phyloP scores from a whole-genome alignment of 1,140 invertebrate genomes.

The Melanaphis sacchari region DNA sequence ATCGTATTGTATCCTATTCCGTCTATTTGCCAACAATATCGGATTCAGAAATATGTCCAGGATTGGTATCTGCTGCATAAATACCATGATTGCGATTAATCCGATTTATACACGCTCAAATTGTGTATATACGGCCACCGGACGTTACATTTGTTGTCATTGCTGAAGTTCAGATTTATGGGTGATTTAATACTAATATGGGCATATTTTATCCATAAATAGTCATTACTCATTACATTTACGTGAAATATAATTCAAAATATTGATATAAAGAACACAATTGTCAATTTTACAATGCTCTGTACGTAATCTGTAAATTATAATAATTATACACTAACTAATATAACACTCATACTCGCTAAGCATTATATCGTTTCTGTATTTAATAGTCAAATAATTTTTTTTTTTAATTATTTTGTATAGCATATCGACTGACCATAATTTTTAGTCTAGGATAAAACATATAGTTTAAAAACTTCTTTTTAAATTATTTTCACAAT shows the following conservation, averaged over 20 bases:
- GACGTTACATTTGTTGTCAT: neutral
- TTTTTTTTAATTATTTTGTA: neutral
- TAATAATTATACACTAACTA: neutral
- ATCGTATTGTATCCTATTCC: neutral
- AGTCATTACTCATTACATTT: neutral
- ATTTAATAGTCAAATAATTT: neutral
- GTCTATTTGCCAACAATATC: neutral
- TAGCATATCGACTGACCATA: neutral
- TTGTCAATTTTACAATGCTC: neutral
- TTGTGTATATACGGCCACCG: neutral
- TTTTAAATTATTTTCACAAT: neutral
- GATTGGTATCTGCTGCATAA: neutral
- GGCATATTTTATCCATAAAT: neutral
- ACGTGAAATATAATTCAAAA: neutral
- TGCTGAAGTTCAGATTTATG: neutral
- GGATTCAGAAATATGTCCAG: neutral
- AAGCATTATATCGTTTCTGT: neutral
- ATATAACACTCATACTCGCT: neutral
- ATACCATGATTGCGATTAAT: neutral
- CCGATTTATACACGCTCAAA: neutral
- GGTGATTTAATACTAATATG: neutral
- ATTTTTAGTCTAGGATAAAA: neutral
- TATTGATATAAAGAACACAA: neutral
- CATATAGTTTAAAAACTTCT: neutral
- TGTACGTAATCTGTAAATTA: neutral